phyloP scores from a whole-genome alignment of 2,113 vertebrate genomes.

The western clawed frog (Xenopus tropicalis) region DNA sequence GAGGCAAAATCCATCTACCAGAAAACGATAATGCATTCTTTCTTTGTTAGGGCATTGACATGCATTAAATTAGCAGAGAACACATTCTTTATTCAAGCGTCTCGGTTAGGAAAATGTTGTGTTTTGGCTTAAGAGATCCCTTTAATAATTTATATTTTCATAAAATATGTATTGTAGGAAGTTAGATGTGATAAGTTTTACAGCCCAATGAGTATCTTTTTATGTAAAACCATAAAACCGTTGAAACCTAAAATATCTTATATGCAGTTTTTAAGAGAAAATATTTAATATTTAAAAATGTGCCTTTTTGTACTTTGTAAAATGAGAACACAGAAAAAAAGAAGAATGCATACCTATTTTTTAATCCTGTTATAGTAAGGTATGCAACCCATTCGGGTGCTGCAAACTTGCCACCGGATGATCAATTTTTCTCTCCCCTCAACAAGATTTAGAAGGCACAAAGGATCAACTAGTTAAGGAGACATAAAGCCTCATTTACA shows the following conservation, averaged over 20 bases:
- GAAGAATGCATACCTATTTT: too few relatives aligned
- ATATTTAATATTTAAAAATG: neutral
- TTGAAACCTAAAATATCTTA: constrained; percentile 20
- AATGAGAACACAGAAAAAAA: too few relatives aligned
- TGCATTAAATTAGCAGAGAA: constrained; percentile 18
- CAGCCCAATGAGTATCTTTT: constrained; percentile 28
- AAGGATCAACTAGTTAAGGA: too few relatives aligned
- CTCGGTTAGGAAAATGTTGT: constrained; percentile 24
- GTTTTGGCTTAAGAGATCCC: constrained; percentile 14
- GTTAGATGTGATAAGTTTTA: constrained; percentile 11
- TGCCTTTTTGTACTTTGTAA: too few relatives aligned
- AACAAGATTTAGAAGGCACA: too few relatives aligned
- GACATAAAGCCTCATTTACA: too few relatives aligned
- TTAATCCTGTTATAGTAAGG: too few relatives aligned
- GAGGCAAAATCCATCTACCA: neutral
- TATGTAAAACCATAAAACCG: constrained; percentile 27
- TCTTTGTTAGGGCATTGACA: constrained; percentile 18
- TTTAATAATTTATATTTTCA: constrained; percentile 30
- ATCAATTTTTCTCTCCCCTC: too few relatives aligned
- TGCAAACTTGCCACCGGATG: too few relatives aligned
- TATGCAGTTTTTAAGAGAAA: neutral
- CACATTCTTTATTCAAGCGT: constrained; percentile 6
- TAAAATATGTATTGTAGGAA: constrained; percentile 30
- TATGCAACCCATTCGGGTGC: too few relatives aligned
- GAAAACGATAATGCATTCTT: too few relatives aligned